Base-by-base conservation (phyloP, 2,113 vertebrate species). In the Indri indri region DNA sequence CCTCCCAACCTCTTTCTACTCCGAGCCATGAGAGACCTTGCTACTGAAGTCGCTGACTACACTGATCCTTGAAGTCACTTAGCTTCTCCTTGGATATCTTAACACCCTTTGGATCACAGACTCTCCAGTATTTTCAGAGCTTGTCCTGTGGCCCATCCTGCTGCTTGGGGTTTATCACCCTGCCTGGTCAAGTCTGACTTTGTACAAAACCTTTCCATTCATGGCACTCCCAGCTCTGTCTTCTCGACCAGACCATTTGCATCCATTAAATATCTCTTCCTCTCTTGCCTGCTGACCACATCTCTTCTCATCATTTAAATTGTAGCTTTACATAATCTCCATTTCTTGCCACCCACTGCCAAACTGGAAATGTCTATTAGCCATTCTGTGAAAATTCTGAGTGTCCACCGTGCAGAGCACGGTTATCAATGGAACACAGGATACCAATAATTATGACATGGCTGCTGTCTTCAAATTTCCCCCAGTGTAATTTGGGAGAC, bases 391-490 rank as follows among this genome's bases (percentile, higher is more conserved):
- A 91, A 89, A 81, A 88, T 30, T 84, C 30, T 74, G 83, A 91
- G 66, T 68, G 82, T 95, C 27, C 8, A 61, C 65, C 63, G 5
- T 81, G 37, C 25, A 61, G 54, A 88, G n/a, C 32, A 9, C 40
- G 40, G 47, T 80, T 87, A 80, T 73, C 88, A 66, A 11, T 34
- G 65, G 88, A 10, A 27, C 57, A 70, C 25, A 32, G 37, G 34
- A 89, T 37, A 65, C 83, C 79, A 70, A 8, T 85, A 91, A 94
- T 74, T 65, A 88, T 76, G 65, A 85, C 77, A 45, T 14, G 30
- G 65, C 52, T 77, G 80, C 96, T 94, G 91, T 95, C 82, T 80
- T 88, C 90, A 70, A 40, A 70, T 91, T 91, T 84, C 52, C 83
- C 84, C 50, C 83, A 76, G 74, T 42, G 83, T 91, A 81, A 95